Base-by-base conservation (phyloP, 2,113 vertebrate genomes). In the Calidris pygmaea region DNA sequence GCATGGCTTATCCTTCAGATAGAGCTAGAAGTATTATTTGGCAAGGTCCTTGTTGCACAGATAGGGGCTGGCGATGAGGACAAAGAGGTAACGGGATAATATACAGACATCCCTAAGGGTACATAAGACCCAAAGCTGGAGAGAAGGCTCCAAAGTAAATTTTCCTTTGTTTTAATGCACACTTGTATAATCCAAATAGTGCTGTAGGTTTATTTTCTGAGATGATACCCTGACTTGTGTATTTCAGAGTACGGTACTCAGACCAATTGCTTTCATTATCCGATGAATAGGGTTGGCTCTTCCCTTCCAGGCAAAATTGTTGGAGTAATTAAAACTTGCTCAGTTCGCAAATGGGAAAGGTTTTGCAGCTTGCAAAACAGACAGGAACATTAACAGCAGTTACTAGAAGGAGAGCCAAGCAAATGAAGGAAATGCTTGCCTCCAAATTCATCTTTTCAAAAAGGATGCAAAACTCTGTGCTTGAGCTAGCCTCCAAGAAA, bases 241-340 rank as follows among this genome's bases (percentile, higher is more conserved):
- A 7, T 79, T 52, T 87, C 60, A n/a, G 84, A 73, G 6, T 26
- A 29, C 11, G 47, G 29, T 41, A 67, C 13, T n/a, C 15, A 0
- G 9, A 85, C 58, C 29, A 41, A 55, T 70, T 58, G 30, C 41
- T 72, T 26, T 80, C 32, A 19, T 91, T 84, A n/a, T 53, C 55
- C 26, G 39, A 53, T 73, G n/a, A 66, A 50, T 75, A 53, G 1
- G 6, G 50, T 72, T 60, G 43, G 32, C 77, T 93, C 66, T 92
- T 80, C 59, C 67, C 68, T 95, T 58, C 50, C 65, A 80, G 78
- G 50, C 85, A 63, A 48, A 66, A 66, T 79, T 35, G 85, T 88
- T 77, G 37, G 45, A 89, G 41, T 58, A 93, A 94, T 94, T 94
- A 91, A 93, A 91, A n/a, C 32, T 19, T 43, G 30, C 48, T 87